A percentile compares a stretch with the other conserved stretches of the same genome.
These are phyloP conservation scores for Avahi laniger DNA, from an alignment of 2,797 vertebrate species.

Conservation along the genomic window DNA sequence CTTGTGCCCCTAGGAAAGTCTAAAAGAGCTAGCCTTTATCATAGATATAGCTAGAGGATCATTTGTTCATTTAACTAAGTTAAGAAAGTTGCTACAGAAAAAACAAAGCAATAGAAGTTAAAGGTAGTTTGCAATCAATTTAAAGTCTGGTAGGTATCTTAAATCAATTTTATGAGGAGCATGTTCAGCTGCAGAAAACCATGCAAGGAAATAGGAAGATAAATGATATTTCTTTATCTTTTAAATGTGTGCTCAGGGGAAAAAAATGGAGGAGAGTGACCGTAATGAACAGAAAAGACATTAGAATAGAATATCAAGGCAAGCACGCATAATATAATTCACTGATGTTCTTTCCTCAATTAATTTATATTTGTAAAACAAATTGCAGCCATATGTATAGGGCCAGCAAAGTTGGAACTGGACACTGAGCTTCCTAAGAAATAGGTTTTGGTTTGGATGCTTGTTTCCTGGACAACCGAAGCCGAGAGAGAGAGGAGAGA, in stretches of 20 bases:
- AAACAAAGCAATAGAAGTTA: slow-evolving; percentile 31
- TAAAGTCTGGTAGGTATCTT: background rate
- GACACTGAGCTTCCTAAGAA: background rate
- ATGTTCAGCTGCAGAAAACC: slow-evolving; percentile 8
- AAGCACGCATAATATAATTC: background rate
- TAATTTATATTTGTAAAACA: background rate
- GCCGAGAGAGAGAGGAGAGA: background rate
- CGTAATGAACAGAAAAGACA: background rate
- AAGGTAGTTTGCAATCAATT: slow-evolving; percentile 50
- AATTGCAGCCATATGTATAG: background rate
- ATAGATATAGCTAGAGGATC: background rate
- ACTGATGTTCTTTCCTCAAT: background rate
- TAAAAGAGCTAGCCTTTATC: background rate
- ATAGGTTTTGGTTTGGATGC: background rate
- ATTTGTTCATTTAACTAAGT: background rate
- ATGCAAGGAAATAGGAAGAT: slow-evolving; percentile 56
- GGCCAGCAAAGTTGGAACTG: background rate
- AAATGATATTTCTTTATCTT: slow-evolving; percentile 57
- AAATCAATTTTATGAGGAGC: slow-evolving; percentile 55
- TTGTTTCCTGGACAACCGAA: background rate
- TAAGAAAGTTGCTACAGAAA: slow-evolving; percentile 17
- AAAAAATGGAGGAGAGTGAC: background rate
- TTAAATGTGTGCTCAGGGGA: slow-evolving; percentile 27
- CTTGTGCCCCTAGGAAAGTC: background rate
- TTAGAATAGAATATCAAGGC: background rate